Conservation (phyloP, 2,797 vertebrate genomes). For the Chrysocyon brachyurus region DNA sequence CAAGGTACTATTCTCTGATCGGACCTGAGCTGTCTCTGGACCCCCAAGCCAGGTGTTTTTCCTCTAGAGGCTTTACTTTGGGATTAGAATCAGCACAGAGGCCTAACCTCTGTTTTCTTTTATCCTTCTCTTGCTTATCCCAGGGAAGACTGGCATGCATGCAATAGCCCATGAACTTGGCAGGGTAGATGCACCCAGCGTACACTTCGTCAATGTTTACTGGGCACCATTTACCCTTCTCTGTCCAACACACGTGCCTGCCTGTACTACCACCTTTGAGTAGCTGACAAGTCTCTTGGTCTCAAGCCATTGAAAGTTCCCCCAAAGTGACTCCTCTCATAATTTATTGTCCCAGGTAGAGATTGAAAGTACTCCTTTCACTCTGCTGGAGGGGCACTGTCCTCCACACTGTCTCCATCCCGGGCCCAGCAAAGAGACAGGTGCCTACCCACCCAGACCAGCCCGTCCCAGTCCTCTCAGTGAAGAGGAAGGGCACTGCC, state of each 20-base stretch:
- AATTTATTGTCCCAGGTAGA: not conserved
- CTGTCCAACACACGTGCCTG: not conserved
- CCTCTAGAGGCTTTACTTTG: not conserved
- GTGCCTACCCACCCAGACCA: not conserved
- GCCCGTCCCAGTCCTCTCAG: not conserved
- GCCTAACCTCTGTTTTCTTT: not conserved
- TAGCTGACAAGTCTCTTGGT: not conserved
- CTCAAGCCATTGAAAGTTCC: not conserved
- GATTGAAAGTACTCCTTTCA: not conserved
- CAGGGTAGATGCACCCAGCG: not conserved
- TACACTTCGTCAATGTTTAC: not conserved
- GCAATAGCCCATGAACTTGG: not conserved
- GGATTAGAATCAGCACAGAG: not conserved
- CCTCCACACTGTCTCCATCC: not conserved
- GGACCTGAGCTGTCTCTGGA: not conserved
- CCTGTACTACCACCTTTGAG: not conserved
- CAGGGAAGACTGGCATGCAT: not conserved
- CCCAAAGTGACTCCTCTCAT: not conserved
- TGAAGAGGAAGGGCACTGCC: not conserved
- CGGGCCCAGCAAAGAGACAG: not conserved
- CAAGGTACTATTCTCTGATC: not conserved
- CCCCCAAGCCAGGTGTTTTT: not conserved
- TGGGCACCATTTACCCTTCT: not conserved
- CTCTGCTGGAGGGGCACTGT: not conserved
- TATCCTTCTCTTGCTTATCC: not conserved